These are phyloP conservation scores for Drosophila kuntzei DNA, from an alignment of 2,888 invertebrate genomes.

Conservation along the genomic window DNA sequence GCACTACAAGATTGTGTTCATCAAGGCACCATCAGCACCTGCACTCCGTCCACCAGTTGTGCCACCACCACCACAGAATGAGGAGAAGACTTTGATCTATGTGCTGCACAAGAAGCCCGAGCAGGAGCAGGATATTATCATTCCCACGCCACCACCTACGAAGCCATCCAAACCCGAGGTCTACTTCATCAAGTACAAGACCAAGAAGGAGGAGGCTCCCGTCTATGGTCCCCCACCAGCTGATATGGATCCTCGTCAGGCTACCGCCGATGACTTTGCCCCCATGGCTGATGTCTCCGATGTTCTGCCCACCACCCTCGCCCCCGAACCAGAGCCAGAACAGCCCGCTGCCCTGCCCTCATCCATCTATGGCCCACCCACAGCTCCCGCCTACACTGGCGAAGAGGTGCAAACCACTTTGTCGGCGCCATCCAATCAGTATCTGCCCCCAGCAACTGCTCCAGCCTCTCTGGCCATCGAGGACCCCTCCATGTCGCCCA, in stretches of 20 bases:
- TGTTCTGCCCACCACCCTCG: slow-evolving; percentile 64
- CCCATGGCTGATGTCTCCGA: slow-evolving; percentile 62
- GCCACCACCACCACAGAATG: slow-evolving; percentile 91
- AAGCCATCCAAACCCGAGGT: slow-evolving; percentile 95
- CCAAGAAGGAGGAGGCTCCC: slow-evolving; percentile 82
- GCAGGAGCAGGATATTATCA: slow-evolving; percentile 91
- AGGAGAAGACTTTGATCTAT: slow-evolving; percentile 95
- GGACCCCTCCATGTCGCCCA: slow-evolving; percentile 73
- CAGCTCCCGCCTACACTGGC: slow-evolving; percentile 60
- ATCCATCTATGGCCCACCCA: slow-evolving; percentile 68
- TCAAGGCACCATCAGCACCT: slow-evolving; percentile 94
- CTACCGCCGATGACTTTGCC: slow-evolving; percentile 51
- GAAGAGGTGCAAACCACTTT: slow-evolving; percentile 70
- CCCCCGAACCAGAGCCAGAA: slow-evolving; percentile 61
- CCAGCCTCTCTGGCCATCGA: slow-evolving; percentile 52
- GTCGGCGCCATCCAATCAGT: slow-evolving; percentile 71
- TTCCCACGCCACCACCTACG: slow-evolving; percentile 91
- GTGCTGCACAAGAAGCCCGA: slow-evolving; percentile 95
- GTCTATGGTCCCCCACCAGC: slow-evolving; percentile 83
- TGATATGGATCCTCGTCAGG: slow-evolving; percentile 68
- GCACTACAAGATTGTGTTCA: slow-evolving; percentile 96
- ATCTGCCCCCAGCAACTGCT: slow-evolving; percentile 73
- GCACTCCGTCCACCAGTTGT: slow-evolving; percentile 92
- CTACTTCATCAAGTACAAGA: slow-evolving; percentile 90
- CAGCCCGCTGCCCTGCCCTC: slow-evolving; percentile 58